Evolutionary conservation across 2,797 vertebrate genomes (phyloP), one percentile per base, ranked within the genome.

Genomic region (Momotus momota): DNA sequence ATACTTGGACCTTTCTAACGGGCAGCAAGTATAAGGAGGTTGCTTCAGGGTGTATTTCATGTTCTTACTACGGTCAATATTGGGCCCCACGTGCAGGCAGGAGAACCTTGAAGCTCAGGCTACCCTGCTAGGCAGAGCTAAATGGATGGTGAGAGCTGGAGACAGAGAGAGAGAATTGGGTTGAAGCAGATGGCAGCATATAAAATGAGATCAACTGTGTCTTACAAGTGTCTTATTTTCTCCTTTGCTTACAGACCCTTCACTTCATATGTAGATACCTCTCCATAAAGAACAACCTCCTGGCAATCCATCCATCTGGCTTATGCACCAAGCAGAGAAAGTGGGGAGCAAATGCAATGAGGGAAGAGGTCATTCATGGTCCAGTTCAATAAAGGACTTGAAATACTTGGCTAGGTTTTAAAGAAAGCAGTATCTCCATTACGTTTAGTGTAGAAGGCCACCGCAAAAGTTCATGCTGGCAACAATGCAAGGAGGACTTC

Each of bases 161-260:
- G 43, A 62, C 41, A 51, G 12, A 65, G 17, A 51, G 58, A 86
- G 29, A 64, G 14, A 88, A 81, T 1, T 60, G 33, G 67, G 78
- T 80, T 0, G 0, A 92, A 79, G 64, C 87, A 96, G 74, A 80
- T 80, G 74, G 91, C 33, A 82, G 55, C 48, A 57, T 79, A 41
- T 52, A 77, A 87, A 95, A 73, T 80, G 12, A 85, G 67, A 60
- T 80, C 1, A 64, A 70, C 55, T 58, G 21, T 73, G 51, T 72
- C 77, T 86, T 45, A 86, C 22, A 88, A 74, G 57, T 73, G 23
- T 22, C 43, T 92, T 82, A 45, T 91, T 92, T 92, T 80, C 79
- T 87, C 52, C 19, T 81, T 92, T 77, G 25, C 67, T 87, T 66
- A 48, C 20, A 94, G 74, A 80, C 21, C 27, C 85, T 71, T 25